Conservation (phyloP, 2,797 vertebrate genomes). For the Threskiornis aethiopicus region DNA sequence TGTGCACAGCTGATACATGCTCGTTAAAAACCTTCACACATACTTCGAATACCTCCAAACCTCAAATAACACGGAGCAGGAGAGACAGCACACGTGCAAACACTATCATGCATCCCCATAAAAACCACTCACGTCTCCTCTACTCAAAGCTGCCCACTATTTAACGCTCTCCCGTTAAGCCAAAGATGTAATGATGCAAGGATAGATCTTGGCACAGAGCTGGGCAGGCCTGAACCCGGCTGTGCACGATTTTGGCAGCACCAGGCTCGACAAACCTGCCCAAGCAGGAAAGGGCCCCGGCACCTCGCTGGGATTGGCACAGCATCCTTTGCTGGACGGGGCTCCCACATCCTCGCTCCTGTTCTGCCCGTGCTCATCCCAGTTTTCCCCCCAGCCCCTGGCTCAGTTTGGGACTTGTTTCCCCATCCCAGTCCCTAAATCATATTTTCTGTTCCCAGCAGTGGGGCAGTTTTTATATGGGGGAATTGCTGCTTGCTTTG, state of each 20-base stretch:
- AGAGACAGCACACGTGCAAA: background rate
- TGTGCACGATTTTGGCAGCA: background rate
- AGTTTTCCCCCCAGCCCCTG: background rate
- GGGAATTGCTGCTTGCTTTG: background rate
- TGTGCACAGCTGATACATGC: accelerated
- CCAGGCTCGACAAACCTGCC: background rate
- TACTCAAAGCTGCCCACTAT: background rate
- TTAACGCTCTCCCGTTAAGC: background rate
- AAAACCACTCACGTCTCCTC: background rate
- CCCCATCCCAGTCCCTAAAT: no score
- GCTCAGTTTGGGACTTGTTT: background rate
- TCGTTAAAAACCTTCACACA: background rate
- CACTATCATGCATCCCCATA: background rate
- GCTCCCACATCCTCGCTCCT: background rate
- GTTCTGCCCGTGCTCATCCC: background rate
- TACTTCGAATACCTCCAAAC: background rate
- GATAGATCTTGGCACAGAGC: background rate
- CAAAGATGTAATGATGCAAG: background rate
- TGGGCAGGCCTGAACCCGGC: background rate
- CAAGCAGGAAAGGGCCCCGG: background rate
- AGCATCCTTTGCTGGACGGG: background rate
- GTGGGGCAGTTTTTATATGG: background rate
- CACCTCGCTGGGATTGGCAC: background rate
- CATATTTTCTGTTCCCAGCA: background rate
- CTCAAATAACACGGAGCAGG: background rate